Base-by-base conservation (phyloP, 1,140 invertebrate species). In the Neocloeon triangulifer region DNA sequence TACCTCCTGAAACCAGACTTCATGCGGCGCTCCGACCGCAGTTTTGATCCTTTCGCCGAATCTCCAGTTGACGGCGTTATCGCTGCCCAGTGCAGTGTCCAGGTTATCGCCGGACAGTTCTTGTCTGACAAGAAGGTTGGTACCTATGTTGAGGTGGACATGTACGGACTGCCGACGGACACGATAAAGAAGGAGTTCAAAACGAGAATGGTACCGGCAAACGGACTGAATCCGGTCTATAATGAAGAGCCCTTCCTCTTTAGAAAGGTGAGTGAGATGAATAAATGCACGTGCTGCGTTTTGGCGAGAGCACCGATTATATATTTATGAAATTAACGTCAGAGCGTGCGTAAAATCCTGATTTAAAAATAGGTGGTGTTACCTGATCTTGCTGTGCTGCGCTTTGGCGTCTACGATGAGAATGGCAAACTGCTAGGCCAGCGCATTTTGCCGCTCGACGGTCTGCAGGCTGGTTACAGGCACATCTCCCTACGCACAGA, bases 111-210 rank as follows among this genome's bases (percentile, higher is more conserved):
- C 26, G 95, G 95, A 1, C 95, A 99, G 60, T 99, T 99, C 59
- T 70, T 99, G 42, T 97, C 91, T 0, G 95, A 99, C 52, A 95
- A 95, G 55, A 97, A 97, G 56, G 84, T 73, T 12, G 91, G 92
- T 6, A 98, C 95, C 2, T 99, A 97, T 55, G 95, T 99, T 7
- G 94, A 99, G 56, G 94, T 99, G 16, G 94, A 99, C 55, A 98
- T 98, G 95, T 98, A 97, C 56, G 94, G 94, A 29, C 60, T 98
- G 41, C 91, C 95, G 2, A 92, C 95, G 0, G 95, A 99, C 56
- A 99, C 94, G 17, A 98, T 99, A 43, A 63, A 92, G 17, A 94
- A 91, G 52, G 95, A 99, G 58, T 98, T 97, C 52, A 67, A 89
- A 12, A 99, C 95, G 0, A 64, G 86, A 41, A 69, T 94, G 53